Conservation (phyloP, 2,888 invertebrate genomes). For the Sympetrum striolatum region DNA sequence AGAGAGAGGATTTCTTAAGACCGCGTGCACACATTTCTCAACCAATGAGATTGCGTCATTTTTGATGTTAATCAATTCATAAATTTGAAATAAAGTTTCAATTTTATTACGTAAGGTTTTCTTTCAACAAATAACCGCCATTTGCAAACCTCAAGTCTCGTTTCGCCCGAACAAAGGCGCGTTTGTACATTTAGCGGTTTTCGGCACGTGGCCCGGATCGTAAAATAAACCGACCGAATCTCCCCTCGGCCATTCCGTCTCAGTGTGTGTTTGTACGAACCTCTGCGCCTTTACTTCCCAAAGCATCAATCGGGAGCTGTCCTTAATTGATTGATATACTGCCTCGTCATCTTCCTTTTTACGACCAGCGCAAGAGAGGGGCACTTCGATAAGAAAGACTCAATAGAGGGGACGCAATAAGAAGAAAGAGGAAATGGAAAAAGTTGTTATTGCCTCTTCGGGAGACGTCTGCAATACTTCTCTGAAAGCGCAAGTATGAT, state of each 20-base stretch:
- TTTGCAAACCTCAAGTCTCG: not conserved
- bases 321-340: constrained; percentile 22
- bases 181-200: not conserved
- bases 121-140: not conserved
- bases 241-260: not conserved
- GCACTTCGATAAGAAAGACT: not conserved
- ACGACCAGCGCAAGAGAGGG: not conserved
- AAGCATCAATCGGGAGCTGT: not conserved
- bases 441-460: not conserved
- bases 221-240: not conserved
- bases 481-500: too few relatives aligned
- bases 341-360: not conserved
- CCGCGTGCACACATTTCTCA: too few relatives aligned
- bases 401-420: not conserved
- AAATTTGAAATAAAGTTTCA: too few relatives aligned
- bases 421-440: not conserved
- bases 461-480: too few relatives aligned
- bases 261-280: not conserved
- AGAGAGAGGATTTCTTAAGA: too few relatives aligned
- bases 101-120: too few relatives aligned
- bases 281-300: not conserved
- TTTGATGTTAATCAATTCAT: too few relatives aligned
- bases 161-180: not conserved
- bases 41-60: too few relatives aligned
- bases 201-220: too few relatives aligned